Evolutionary conservation across 2,797 vertebrate genomes (phyloP).

Genomic region (Paedocypris micromegethes): DNA sequence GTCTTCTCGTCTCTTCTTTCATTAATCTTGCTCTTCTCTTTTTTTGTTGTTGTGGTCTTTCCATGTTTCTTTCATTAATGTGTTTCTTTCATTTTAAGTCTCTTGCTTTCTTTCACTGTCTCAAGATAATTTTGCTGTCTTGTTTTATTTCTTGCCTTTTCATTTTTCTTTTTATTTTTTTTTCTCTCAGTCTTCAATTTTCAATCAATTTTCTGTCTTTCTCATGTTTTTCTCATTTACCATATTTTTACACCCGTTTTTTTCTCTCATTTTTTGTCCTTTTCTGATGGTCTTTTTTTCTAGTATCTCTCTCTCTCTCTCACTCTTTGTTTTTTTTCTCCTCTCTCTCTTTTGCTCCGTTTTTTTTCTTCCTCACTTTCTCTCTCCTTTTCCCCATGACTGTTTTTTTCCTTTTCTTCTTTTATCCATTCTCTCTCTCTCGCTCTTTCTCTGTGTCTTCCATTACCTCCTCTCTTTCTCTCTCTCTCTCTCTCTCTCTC

Average conservation of each 20-base stretch:
- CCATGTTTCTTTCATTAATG: not conserved
- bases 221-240: not conserved
- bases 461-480: not conserved
- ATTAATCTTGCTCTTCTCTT: not conserved
- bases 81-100: not conserved
- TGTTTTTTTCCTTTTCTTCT: not conserved
- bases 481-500: not conserved
- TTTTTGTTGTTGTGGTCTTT: not conserved
- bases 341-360: not conserved
- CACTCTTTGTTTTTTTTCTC: not conserved
- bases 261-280: not conserved
- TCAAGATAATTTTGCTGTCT: not conserved
- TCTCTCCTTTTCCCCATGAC: not conserved
- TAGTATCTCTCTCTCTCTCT: not conserved
- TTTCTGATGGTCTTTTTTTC: not conserved
- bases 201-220: not conserved
- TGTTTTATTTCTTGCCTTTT: not conserved
- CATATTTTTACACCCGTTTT: not conserved
- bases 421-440: not conserved
- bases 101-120: not conserved
- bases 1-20: too few species aligned
- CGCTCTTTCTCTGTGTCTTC: not conserved
- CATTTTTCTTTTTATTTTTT: not conserved
- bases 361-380: not conserved
- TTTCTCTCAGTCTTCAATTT: not conserved